phyloP scores from a whole-genome alignment of 2,113 vertebrate species.

The Plestiodon gilberti region DNA sequence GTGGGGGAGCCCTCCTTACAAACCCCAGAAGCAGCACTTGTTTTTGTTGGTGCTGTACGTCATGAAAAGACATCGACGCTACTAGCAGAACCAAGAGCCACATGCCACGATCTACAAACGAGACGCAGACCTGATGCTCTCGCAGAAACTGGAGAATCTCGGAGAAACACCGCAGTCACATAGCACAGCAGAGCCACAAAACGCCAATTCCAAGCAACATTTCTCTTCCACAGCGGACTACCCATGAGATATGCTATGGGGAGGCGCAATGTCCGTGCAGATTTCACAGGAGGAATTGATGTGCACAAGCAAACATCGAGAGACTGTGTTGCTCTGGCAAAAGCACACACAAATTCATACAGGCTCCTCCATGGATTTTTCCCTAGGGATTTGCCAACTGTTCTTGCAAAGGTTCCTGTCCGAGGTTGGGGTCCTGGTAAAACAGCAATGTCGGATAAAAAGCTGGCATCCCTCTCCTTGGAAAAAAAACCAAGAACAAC shows the following conservation, averaged over 20 bases:
- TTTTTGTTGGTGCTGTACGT: neutral
- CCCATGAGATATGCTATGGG: neutral
- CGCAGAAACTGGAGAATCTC: too few species aligned
- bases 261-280: neutral
- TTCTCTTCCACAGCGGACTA: neutral
- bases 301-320: neutral
- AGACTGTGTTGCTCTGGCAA: too few species aligned
- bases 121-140: slow-evolving; percentile 28
- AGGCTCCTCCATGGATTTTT: neutral
- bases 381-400: neutral
- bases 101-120: slow-evolving; percentile 37
- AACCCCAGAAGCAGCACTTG: slow-evolving; percentile 33
- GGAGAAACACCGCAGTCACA: slow-evolving; percentile 17
- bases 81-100: slow-evolving; percentile 37
- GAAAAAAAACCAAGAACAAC: neutral
- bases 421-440: neutral
- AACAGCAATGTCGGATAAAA: too few species aligned
- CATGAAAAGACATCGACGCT: slow-evolving; percentile 30
- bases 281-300: neutral
- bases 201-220: neutral
- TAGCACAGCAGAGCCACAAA: neutral
- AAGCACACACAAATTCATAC: neutral
- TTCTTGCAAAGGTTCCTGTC: neutral
- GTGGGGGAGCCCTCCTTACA: slow-evolving; percentile 8
- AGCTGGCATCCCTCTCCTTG: neutral